Evolutionary conservation across 2,888 invertebrate species (phyloP), one percentile per base, ranked within the genome.

Genomic region (Melitaea athalia): DNA sequence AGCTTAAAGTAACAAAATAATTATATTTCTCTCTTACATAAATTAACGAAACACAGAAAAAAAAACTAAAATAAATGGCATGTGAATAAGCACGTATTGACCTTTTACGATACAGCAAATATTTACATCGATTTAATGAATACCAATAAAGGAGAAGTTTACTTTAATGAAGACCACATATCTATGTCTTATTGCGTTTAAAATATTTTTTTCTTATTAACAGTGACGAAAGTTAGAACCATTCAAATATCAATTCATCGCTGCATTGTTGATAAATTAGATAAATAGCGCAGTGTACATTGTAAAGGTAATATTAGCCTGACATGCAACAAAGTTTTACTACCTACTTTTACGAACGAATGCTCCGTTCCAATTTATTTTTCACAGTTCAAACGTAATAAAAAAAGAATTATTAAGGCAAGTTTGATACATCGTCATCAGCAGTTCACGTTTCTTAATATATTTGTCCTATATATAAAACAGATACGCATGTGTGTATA

Each of bases 91-190:
- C 68, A 66, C 70, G 67, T 70, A 70, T 68, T 68, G 69, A 69
- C 69, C 72, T 70, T 72, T 70, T 72, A 63, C 65, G 70, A 68
- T 49, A 61, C 45, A 64, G 69, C 78, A 15, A 42, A 57, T 57
- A 63, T 68, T 66, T 60, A 63, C 68, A 53, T 71, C 52, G 53
- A 50, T 68, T 72, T 74, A 74, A 74, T 74, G 74, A 74, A 70
- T 63, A 53, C 74, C 74, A 70, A 67, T 74, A 72, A 74, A 70
- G 70, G 73, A 66, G 66, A 68, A 10, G 64, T 67, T 64, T 67
- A 67, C 68, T 72, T 71, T 67, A 71, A 71, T 67, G 68, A 68
- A 65, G 68, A 64, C 55, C 64, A 70, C 71, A 68, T 72, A 68
- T 47, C 60, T 50, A 64, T 50, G 53, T 70, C 63, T 64, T 64